Evolutionary conservation across 2,797 vertebrate genomes (phyloP).

Genomic region (Crenuchus spilurus): DNA sequence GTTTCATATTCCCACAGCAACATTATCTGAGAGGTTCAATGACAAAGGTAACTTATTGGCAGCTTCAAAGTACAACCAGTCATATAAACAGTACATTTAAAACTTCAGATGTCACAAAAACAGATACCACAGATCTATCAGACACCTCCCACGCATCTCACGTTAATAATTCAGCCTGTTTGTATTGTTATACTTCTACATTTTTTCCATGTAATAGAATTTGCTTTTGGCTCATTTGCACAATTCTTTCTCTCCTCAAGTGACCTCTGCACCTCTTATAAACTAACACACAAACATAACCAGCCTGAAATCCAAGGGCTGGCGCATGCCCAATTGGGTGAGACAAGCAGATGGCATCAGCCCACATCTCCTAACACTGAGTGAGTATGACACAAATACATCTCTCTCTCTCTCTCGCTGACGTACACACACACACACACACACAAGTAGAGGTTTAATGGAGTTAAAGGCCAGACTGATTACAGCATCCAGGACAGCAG

Average conservation of each 20-base stretch:
- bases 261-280: neutral
- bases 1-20: too few species aligned
- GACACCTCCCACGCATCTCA: too few species aligned
- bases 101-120: too few species aligned
- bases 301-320: conserved; percentile 24
- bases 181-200: too few species aligned
- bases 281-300: neutral
- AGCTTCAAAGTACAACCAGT: too few species aligned
- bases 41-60: too few species aligned
- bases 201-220: too few species aligned
- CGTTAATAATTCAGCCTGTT: too few species aligned
- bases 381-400: neutral
- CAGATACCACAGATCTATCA: too few species aligned
- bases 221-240: too few species aligned
- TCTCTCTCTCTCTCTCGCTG: conserved; percentile 38
- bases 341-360: conserved; percentile 43
- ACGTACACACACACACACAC: conserved; percentile 1
- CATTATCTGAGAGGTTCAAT: too few species aligned
- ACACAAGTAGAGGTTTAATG: conserved; percentile 22
- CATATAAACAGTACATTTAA: too few species aligned
- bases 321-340: conserved; percentile 52
- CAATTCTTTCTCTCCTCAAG: neutral
- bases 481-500: conserved; percentile 1
- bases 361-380: conserved; percentile 1
- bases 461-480: conserved; percentile 17